A percentile compares a stretch with the other conserved stretches of the same genome.
These are phyloP conservation scores for Synanthedon tipuliformis DNA, from an alignment of 2,888 invertebrate species.

Conservation along the genomic window DNA sequence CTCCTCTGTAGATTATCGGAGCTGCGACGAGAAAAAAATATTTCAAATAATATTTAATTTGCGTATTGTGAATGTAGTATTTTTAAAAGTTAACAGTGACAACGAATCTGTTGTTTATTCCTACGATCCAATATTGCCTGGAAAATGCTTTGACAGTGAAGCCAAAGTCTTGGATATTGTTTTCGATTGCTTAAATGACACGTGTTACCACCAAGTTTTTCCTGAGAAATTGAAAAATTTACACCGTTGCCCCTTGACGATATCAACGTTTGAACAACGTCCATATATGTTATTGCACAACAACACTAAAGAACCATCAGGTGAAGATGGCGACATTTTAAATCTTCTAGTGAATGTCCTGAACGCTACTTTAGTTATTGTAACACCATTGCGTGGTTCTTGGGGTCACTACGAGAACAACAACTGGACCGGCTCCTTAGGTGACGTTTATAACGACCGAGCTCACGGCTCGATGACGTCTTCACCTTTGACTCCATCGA, in stretches of 20 bases:
- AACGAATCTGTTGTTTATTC: conserved; percentile 18
- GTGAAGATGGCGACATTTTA: conserved; percentile 37
- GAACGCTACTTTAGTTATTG: conserved; percentile 28
- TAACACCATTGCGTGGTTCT: conserved; percentile 36
- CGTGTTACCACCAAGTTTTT: conserved; percentile 23
- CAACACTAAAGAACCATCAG: conserved; percentile 18
- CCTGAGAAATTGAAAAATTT: conserved; percentile 28
- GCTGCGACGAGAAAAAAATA: conserved; percentile 26
- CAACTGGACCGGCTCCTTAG: conserved; percentile 48
- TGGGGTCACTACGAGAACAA: conserved; percentile 42
- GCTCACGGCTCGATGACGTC: conserved; percentile 56
- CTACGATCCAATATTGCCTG: conserved; percentile 20
- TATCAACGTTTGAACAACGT: conserved; percentile 38
- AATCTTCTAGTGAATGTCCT: conserved; percentile 22
- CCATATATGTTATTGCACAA: conserved; percentile 38
- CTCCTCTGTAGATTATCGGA: conserved; percentile 11
- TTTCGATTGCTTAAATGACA: conserved; percentile 15
- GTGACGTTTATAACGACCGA: conserved; percentile 34
- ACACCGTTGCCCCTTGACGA: conserved; percentile 23
- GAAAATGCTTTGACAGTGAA: conserved; percentile 23
- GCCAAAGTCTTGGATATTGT: conserved; percentile 19
- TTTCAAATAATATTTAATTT: conserved; percentile 21
- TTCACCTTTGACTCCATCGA: conserved; percentile 31
- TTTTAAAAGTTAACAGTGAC: conserved; percentile 22
- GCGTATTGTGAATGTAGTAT: conserved; percentile 26